These are phyloP conservation scores for Elmis aenea DNA, from an alignment of 2,888 invertebrate species.

Conservation along the genomic window DNA sequence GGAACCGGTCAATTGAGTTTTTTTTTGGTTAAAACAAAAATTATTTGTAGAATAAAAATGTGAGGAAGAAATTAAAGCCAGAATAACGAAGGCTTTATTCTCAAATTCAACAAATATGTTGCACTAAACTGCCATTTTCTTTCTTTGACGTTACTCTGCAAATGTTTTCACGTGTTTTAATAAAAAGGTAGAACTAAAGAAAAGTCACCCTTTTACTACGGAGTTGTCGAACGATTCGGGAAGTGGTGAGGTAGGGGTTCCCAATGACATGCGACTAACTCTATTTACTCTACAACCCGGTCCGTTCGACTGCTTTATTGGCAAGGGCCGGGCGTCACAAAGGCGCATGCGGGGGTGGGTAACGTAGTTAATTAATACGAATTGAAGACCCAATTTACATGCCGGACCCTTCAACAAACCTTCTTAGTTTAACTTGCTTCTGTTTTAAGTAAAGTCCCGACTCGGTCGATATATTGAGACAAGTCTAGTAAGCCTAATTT, in stretches of 20 bases:
- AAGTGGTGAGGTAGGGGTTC: conserved; percentile 25
- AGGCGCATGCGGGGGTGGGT: conserved; percentile 36
- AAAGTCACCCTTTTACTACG: conserved; percentile 24
- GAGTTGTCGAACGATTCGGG: conserved; percentile 14
- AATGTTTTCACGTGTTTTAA: no score
- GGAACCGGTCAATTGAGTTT: no score
- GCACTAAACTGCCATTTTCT: no score
- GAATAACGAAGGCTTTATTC: no score
- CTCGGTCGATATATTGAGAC: no score
- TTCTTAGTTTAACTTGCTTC: conserved; percentile 19
- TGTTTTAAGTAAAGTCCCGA: conserved; percentile 13
- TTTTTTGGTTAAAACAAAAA: no score
- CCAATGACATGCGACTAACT: conserved; percentile 40
- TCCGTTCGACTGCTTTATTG: conserved; percentile 38
- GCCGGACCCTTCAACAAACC: conserved; percentile 29
- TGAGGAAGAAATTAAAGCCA: no score
- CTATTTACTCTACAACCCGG: conserved; percentile 39
- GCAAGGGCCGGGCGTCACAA: conserved; percentile 34
- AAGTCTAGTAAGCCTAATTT: no score
- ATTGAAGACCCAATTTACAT: conserved; percentile 41
- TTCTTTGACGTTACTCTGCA: no score
- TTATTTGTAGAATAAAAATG: no score
- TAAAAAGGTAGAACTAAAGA: conserved; percentile 16
- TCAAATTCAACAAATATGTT: no score
- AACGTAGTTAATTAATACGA: conserved; percentile 42